A percentile compares a stretch with the other conserved stretches of the same genome.
phyloP scores from a whole-genome alignment of 2,113 vertebrate species.

The Formicarius rufipectus region DNA sequence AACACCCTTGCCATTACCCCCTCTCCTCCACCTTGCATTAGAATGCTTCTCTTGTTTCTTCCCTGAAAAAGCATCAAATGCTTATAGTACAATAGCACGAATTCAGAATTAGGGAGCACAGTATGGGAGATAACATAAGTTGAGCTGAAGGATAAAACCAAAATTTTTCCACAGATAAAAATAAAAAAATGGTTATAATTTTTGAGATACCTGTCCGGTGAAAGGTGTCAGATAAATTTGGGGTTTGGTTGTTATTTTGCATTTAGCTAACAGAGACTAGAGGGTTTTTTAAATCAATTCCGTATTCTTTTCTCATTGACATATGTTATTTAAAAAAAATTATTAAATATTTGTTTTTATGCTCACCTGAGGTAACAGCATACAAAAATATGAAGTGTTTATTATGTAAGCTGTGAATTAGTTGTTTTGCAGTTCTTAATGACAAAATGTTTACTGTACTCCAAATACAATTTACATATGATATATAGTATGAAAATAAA shows the following conservation, averaged over 20 bases:
- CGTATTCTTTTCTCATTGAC: not conserved
- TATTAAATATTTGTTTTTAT: not conserved
- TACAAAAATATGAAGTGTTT: not conserved
- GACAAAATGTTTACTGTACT: not conserved
- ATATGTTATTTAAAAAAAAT: not conserved
- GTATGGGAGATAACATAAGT: not conserved
- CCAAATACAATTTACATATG: not conserved
- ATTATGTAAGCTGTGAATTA: not conserved
- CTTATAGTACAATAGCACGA: not conserved
- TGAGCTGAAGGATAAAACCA: not conserved
- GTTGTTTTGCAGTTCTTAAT: not conserved
- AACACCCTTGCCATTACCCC: not conserved
- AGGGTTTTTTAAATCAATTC: not conserved
- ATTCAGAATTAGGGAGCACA: not conserved
- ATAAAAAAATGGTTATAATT: not conserved
- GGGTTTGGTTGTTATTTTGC: slow-evolving; percentile 12
- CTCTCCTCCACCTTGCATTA: not conserved
- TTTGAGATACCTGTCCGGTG: not conserved
- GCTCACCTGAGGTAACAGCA: not conserved
- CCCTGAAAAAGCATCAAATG: not conserved
- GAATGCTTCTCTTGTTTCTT: not conserved
- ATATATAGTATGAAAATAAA: not conserved
- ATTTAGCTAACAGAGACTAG: not conserved
- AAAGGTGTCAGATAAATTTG: slow-evolving; percentile 17
- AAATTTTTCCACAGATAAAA: not conserved